Conservation (phyloP, 2,888 invertebrate genomes). For the Limulus polyphemus region DNA sequence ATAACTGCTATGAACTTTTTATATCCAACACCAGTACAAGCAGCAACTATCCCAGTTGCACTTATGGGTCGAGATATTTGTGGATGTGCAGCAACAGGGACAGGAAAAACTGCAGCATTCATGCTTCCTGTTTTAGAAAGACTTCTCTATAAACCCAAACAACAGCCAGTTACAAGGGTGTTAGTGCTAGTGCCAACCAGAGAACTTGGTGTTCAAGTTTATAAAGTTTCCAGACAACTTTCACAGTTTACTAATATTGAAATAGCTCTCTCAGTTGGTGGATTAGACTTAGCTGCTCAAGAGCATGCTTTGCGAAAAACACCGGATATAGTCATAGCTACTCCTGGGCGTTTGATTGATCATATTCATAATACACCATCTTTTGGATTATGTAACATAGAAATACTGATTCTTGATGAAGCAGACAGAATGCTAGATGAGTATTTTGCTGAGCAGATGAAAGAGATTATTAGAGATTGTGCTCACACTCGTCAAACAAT, state of each 20-base stretch:
- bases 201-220: slow-evolving; percentile 94
- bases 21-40: slow-evolving; percentile 93
- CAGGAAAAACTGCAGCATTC: slow-evolving; percentile 95
- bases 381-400: slow-evolving; percentile 73
- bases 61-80: slow-evolving; percentile 87
- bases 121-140: slow-evolving; percentile 95
- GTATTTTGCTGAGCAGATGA: slow-evolving; percentile 98
- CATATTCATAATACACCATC: slow-evolving; percentile 90
- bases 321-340: slow-evolving; percentile 95
- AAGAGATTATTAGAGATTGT: slow-evolving; percentile 88
- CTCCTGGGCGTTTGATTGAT: slow-evolving; percentile 94
- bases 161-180: slow-evolving; percentile 59
- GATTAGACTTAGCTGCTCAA: slow-evolving; percentile 43
- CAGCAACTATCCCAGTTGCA: slow-evolving; percentile 86
- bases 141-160: slow-evolving; percentile 67
- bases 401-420: slow-evolving; percentile 68
- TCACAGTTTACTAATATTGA: slow-evolving; percentile 69
- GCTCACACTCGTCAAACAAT: slow-evolving; percentile 84
- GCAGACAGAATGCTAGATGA: slow-evolving; percentile 92
- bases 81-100: slow-evolving; percentile 95
- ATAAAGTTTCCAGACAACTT: slow-evolving; percentile 80
- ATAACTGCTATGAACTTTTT: slow-evolving; percentile 75
- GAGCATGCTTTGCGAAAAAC: slow-evolving; percentile 54
- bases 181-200: slow-evolving; percentile 90
- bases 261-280: slow-evolving; percentile 55